These are phyloP conservation scores for Lomographa bimaculata DNA, from an alignment of 2,888 invertebrate species.

Conservation along the genomic window DNA sequence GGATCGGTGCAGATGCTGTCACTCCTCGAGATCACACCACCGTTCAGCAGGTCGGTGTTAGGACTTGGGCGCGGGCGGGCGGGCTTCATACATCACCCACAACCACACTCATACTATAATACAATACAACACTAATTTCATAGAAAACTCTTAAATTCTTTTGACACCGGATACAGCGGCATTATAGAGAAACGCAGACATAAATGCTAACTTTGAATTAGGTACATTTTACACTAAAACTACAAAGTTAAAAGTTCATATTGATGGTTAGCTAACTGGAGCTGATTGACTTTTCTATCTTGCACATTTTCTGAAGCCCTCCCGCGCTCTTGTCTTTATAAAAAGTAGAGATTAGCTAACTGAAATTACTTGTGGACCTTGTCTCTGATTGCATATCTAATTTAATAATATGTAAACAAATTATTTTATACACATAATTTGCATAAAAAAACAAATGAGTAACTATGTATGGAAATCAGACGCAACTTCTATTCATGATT, in stretches of 20 bases:
- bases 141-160: slow-evolving; percentile 3
- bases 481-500: no score
- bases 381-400: no score
- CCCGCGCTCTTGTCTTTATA: slow-evolving; percentile 57
- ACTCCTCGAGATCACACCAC: slow-evolving; percentile 95
- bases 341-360: no score
- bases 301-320: slow-evolving; percentile 61
- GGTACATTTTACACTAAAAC: slow-evolving; percentile 46
- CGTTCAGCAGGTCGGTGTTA: slow-evolving; percentile 91
- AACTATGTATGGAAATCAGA: no score
- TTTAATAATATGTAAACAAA: no score
- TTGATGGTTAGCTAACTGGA: slow-evolving; percentile 12
- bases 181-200: slow-evolving; percentile 6
- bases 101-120: slow-evolving; percentile 39
- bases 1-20: slow-evolving; percentile 96
- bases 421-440: no score
- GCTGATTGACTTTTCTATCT: slow-evolving; percentile 23
- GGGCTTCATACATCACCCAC: slow-evolving; percentile 49
- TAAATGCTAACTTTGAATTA: slow-evolving; percentile 17
- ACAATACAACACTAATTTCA: slow-evolving; percentile 23
- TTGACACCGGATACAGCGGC: slow-evolving; percentile 4
- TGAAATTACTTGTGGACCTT: no score
- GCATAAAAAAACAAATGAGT: no score
- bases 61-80: slow-evolving; percentile 73
- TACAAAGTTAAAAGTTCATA: slow-evolving; percentile 14